Evolutionary conservation across 1,140 invertebrate species (phyloP), one percentile per base, ranked within the genome.

Genomic region (Formica selysi): DNA sequence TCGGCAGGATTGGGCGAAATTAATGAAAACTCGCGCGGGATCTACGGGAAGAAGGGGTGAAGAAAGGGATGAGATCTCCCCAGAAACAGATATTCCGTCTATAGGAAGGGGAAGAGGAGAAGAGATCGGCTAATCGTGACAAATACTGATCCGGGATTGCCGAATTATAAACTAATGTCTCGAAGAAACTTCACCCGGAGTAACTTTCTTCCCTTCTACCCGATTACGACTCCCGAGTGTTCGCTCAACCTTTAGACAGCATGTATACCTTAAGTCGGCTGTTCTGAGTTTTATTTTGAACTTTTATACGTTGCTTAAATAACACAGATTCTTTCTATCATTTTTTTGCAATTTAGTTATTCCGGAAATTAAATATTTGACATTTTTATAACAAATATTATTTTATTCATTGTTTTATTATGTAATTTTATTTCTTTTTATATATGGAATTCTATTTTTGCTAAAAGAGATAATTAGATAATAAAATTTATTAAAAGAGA

Each of bases 131-230:
- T 95, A 95, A 95, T 95, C 93, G 94, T 95, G 94, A 95, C 94
- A 95, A 95, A 95, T 95, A 95, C 94, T 95, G 94, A 95, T 95
- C 93, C 93, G 74, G 91, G 93, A 95, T 95, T 93, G 94, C 92
- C 92, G 93, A 95, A 95, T 95, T 94, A 95, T 94, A 95, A 95
- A 94, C 94, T 95, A 94, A 94, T 94, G 94, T 93, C 93, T 93
- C 89, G 79, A 86, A 87, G 89, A 94, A 95, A 94, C 92, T 95
- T 94, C 88, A 59, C 76, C 65, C 67, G 16, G 57, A 84, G 90
- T 88, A 73, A 85, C 80, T 89, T 89, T 87, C 86, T 87, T 71
- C 85, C 81, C 71, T 62, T 87, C 70, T 73, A 80, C 76, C 74
- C 68, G 71, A 91, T 86, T 91, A 86, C 76, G 19, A 80, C 5